These are phyloP conservation scores for Lasioglossum villosulum DNA, from an alignment of 2,888 invertebrate species.

Conservation along the genomic window DNA sequence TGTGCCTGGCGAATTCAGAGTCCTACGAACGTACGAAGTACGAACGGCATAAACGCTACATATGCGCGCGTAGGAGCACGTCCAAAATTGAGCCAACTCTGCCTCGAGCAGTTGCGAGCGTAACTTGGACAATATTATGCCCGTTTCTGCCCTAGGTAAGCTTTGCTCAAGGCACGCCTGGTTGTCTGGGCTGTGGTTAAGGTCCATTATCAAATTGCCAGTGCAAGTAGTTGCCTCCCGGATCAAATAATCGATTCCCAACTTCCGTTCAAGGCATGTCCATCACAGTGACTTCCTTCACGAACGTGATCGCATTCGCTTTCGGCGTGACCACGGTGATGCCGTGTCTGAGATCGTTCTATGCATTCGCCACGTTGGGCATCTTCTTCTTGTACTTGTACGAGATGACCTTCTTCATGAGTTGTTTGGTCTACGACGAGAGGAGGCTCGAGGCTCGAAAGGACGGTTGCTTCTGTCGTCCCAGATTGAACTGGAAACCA, in stretches of 20 bases:
- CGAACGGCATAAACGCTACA: too few species aligned
- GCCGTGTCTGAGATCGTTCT: slow-evolving; percentile 85
- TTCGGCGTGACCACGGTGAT: slow-evolving; percentile 85
- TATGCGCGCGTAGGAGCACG: too few species aligned
- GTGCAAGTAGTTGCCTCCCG: background rate
- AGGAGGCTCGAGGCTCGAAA: slow-evolving; percentile 78
- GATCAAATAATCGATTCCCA: background rate
- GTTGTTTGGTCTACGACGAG: slow-evolving; percentile 85
- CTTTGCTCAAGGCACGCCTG: too few species aligned
- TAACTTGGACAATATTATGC: too few species aligned
- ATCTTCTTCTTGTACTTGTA: slow-evolving; percentile 84
- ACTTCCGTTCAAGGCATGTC: slow-evolving; percentile 79
- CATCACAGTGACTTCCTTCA: slow-evolving; percentile 85
- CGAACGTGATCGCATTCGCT: slow-evolving; percentile 85
- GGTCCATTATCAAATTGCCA: background rate
- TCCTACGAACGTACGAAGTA: too few species aligned
- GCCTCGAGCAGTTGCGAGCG: too few species aligned
- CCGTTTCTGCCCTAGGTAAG: too few species aligned
- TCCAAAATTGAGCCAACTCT: too few species aligned
- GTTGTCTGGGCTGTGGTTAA: too few species aligned
- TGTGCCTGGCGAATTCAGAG: too few species aligned
- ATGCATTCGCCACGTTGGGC: slow-evolving; percentile 85
- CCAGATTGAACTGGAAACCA: slow-evolving; percentile 80
- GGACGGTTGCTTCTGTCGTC: slow-evolving; percentile 80
- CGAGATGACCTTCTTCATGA: slow-evolving; percentile 85